Evolutionary conservation across 2,888 invertebrate genomes (phyloP), one percentile per base, ranked within the genome.

Genomic region (Drosophila paramelanica): DNA sequence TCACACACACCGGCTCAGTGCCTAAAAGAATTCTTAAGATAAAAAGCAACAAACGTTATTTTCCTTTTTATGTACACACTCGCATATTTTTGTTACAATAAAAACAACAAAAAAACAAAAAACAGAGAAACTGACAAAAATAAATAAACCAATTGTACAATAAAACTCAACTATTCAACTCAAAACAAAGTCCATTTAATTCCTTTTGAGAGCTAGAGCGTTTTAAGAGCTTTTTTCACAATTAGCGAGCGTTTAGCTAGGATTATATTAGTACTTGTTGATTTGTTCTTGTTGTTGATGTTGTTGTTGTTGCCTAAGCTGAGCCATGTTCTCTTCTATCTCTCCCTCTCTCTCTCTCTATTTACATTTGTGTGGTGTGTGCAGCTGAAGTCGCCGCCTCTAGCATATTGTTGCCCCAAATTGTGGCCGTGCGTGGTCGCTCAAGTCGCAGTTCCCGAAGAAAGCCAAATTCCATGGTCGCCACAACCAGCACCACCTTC

Each of bases 191-290:
- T 38, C 23, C 55, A 60, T 39, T 72, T 50, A 59, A 64, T 61
- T 71, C 41, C 38, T 60, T 43, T 41, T 45, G 41, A 14, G 33
- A 42, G 13, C 10, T 31, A 42, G 45, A 36, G 59, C 50, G 74
- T 60, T 66, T 76, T 58, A 72, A 79, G 77, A 77, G 80, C 77
- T 79, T 76, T 77, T 79, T 79, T 65, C 79, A 43, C 20, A 55
- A 41, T 39, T 31, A 46, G 57, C 31, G 38, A 67, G 73, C 20
- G 36, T 62, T 64, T 51, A 45, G 23, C 25, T 5, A 39, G 46
- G 41, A 8, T 25, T 42, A 57, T 20, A 39, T 45, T 64, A 46
- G 60, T 50, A 27, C 4, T 56, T 65, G 41, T 58, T 58, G 33
- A 39, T 45, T 49, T 57, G 36, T 71, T 57, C 66, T 50, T 71